phyloP scores from a whole-genome alignment of 2,797 vertebrate genomes.

The Lacerta agilis region DNA sequence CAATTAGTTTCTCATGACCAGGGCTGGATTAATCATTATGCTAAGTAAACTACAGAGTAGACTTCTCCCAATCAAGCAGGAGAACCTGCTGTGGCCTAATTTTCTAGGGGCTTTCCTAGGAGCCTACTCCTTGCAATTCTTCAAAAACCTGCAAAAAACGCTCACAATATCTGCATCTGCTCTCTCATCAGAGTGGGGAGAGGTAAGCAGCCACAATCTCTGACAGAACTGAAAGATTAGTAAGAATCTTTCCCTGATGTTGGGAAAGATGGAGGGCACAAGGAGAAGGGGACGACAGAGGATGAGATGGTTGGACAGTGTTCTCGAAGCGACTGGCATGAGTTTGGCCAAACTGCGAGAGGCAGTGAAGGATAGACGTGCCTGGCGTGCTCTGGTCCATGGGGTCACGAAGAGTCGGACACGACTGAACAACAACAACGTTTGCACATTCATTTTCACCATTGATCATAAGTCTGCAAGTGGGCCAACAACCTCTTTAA shows the following conservation, averaged over 20 bases:
- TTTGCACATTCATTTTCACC: neutral
- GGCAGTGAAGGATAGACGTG: no score
- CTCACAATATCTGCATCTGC: neutral
- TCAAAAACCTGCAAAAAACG: neutral
- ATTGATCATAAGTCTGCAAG: neutral
- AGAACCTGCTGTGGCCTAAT: neutral
- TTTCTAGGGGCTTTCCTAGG: constrained; percentile 9
- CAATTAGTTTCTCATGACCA: constrained; percentile 16
- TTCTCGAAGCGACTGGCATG: no score
- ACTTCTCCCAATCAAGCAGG: neutral
- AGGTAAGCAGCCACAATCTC: neutral
- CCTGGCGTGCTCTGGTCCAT: no score
- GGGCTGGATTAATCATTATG: constrained; percentile 13
- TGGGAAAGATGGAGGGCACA: no score
- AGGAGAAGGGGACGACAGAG: no score
- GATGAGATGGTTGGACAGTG: no score
- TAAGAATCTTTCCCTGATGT: no score
- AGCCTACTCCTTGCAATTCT: neutral
- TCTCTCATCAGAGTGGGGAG: neutral
- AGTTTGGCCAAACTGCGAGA: no score
- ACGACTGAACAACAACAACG: no score
- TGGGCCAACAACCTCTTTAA: no score
- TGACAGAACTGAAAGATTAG: neutral
- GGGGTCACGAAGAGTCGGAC: no score
- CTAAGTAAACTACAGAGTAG: constrained; percentile 12